A percentile compares a stretch with the other conserved stretches of the same genome.
Conservation (phyloP, 2,888 invertebrate species). For the Corbicula japonica region DNA sequence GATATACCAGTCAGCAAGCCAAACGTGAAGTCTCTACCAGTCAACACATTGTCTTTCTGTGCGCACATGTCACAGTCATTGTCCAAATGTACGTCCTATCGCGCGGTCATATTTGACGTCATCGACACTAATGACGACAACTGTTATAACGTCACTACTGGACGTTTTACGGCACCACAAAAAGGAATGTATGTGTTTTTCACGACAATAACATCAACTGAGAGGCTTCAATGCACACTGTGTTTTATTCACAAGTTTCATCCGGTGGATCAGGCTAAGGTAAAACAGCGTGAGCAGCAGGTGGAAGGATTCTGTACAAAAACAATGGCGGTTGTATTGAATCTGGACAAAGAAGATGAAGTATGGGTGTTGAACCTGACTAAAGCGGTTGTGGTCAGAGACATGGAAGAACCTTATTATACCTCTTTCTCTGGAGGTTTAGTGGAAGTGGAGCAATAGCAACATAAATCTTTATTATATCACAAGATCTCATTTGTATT, state of each 20-base stretch:
- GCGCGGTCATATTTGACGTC: slow-evolving; percentile 28
- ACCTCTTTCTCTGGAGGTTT: slow-evolving; percentile 17
- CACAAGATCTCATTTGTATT: too few species aligned
- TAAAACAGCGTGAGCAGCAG: neutral
- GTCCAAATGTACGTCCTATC: slow-evolving; percentile 9
- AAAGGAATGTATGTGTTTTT: slow-evolving; percentile 35
- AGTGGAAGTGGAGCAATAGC: too few species aligned
- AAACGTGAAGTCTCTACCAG: too few species aligned
- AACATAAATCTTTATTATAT: too few species aligned
- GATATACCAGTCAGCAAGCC: neutral
- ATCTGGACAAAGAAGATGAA: slow-evolving; percentile 28
- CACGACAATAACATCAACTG: slow-evolving; percentile 18
- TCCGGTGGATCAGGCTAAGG: slow-evolving; percentile 21
- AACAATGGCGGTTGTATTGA: slow-evolving; percentile 22
- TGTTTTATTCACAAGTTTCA: slow-evolving; percentile 38
- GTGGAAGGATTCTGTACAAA: slow-evolving; percentile 22
- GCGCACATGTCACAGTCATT: slow-evolving; percentile 24
- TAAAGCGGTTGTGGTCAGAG: neutral
- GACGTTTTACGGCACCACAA: slow-evolving; percentile 20
- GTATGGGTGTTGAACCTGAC: slow-evolving; percentile 39
- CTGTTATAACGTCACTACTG: slow-evolving; percentile 24
- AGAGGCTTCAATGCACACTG: neutral
- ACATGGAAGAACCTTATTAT: slow-evolving; percentile 13
- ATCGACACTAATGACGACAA: slow-evolving; percentile 28
- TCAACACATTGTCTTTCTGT: slow-evolving; percentile 14